Conservation (phyloP, 2,113 vertebrate genomes). For the Onychostoma macrolepis region DNA sequence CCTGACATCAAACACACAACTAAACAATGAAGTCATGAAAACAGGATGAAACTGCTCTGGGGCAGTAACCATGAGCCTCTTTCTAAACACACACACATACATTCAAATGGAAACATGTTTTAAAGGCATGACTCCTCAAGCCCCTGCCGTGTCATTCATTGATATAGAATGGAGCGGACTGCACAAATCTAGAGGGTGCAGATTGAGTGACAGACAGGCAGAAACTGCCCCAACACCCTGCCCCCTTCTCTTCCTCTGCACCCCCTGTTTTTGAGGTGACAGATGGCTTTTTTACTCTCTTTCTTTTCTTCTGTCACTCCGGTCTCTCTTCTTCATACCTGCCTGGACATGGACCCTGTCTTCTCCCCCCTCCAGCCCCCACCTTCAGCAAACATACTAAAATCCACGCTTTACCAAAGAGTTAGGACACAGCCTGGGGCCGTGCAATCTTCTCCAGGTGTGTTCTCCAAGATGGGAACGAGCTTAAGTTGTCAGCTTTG, state of each 20-base stretch:
- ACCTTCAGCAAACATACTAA: constrained; percentile 27
- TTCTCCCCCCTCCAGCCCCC: not conserved
- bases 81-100: not conserved
- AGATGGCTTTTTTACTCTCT: constrained; percentile 46
- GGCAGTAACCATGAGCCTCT: constrained; percentile 36
- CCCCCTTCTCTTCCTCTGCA: not conserved
- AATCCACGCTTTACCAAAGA: not conserved
- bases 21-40: constrained; percentile 68
- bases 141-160: constrained; percentile 39
- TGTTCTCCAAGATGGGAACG: not conserved
- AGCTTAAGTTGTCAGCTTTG: not conserved
- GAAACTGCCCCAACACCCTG: not conserved
- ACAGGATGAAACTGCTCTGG: constrained; percentile 40
- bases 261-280: constrained; percentile 17
- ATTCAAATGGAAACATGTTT: constrained; percentile 35
- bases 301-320: not conserved
- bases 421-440: not conserved
- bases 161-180: constrained; percentile 38
- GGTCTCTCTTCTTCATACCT: constrained; percentile 35
- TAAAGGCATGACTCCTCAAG: constrained; percentile 28
- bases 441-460: constrained; percentile 21
- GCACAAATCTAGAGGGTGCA: constrained; percentile 32
- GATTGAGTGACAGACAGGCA: constrained; percentile 22
- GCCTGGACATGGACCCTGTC: constrained; percentile 40
- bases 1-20: constrained; percentile 61